Conservation (phyloP, 2,113 vertebrate species). For the Damaliscus lunatus region DNA sequence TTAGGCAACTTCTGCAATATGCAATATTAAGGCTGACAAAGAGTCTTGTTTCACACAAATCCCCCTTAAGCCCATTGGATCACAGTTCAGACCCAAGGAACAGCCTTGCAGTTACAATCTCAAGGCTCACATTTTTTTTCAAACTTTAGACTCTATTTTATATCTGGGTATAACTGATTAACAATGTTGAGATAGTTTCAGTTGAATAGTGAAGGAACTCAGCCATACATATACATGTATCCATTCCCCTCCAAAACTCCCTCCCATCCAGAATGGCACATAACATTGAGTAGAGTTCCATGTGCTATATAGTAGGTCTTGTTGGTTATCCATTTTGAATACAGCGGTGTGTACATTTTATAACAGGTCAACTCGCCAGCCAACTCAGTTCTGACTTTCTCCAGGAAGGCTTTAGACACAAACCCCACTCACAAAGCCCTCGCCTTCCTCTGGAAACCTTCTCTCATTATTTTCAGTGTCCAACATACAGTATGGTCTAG, state of each 20-base stretch:
- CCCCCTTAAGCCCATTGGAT: background rate
- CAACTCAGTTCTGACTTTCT: background rate
- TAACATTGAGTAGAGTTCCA: background rate
- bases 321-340: background rate
- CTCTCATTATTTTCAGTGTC: background rate
- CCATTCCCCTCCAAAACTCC: background rate
- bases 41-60: background rate
- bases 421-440: background rate
- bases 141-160: background rate
- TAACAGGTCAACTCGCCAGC: background rate
- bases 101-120: background rate
- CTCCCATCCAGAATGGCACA: background rate
- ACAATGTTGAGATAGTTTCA: background rate
- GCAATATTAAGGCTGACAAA: background rate
- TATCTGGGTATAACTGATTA: background rate
- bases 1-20: background rate
- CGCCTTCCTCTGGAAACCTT: background rate
- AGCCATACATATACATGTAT: background rate
- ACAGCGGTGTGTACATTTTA: background rate
- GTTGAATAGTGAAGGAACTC: background rate
- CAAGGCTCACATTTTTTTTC: background rate
- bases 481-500: background rate
- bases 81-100: background rate
- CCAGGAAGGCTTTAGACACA: background rate
- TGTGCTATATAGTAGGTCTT: background rate